Evolutionary conservation across 1,140 invertebrate species (phyloP).

Genomic region (Acromyrmex charruanus): DNA sequence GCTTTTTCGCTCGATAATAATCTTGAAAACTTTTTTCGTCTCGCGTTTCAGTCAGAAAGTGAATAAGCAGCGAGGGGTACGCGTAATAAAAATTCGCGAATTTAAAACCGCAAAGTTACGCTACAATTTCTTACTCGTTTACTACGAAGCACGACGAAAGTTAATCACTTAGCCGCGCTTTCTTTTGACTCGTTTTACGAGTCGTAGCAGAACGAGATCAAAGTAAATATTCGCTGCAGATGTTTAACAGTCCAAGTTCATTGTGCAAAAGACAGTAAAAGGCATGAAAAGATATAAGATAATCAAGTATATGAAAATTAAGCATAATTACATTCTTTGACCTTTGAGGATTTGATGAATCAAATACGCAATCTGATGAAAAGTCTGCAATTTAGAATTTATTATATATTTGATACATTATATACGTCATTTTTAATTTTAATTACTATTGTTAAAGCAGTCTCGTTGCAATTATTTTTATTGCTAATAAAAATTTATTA

Average conservation of each 20-base stretch:
- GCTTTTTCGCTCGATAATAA: constrained; percentile 76
- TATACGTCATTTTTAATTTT: background rate
- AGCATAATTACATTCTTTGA: background rate
- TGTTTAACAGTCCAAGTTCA: constrained; percentile 41
- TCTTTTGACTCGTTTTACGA: constrained; percentile 28
- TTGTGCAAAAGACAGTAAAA: constrained; percentile 14
- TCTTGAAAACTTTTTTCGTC: constrained; percentile 64
- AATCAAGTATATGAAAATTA: constrained; percentile 33
- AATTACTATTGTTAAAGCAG: background rate
- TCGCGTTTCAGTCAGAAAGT: constrained; percentile 35
- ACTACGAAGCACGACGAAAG: constrained; percentile 61
- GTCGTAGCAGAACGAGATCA: constrained; percentile 39
- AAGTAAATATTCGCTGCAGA: constrained; percentile 31
- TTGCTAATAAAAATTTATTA: background rate
- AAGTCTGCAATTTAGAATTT: background rate
- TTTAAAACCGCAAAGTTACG: constrained; percentile 65
- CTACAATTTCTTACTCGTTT: constrained; percentile 60
- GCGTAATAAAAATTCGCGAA: constrained; percentile 64
- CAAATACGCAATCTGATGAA: background rate
- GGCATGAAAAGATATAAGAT: background rate
- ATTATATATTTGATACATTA: background rate
- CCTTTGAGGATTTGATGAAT: background rate
- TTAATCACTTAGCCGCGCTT: constrained; percentile 63
- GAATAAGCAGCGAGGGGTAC: constrained; percentile 52
- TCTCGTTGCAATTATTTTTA: background rate